phyloP scores from a whole-genome alignment of 2,797 vertebrate species.

The Aselliscus stoliczkanus region DNA sequence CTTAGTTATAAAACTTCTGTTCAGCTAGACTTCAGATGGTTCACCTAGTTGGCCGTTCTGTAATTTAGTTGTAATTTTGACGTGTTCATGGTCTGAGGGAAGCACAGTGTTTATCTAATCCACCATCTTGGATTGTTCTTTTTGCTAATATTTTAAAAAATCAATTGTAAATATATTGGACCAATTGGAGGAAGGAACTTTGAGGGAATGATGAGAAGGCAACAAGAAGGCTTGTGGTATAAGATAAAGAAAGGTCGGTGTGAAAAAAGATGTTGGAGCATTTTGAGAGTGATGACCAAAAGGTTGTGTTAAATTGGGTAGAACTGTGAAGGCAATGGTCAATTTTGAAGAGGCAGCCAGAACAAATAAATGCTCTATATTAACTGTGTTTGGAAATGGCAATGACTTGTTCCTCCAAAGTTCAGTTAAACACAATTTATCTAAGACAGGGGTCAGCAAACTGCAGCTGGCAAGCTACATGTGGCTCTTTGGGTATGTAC shows the following conservation, averaged over 20 bases:
- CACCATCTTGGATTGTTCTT: too few species aligned
- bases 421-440: neutral
- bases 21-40: too few species aligned
- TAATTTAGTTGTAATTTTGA: too few species aligned
- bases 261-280: accelerated
- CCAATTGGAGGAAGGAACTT: neutral
- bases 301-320: neutral
- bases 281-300: neutral
- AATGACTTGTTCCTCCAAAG: neutral
- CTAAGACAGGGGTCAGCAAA: neutral
- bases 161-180: neutral
- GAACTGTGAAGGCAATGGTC: neutral
- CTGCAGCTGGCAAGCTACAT: too few species aligned
- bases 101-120: too few species aligned
- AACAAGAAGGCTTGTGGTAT: too few species aligned
- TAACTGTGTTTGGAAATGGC: neutral
- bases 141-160: too few species aligned
- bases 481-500: too few species aligned
- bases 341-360: neutral
- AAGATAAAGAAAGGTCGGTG: too few species aligned
- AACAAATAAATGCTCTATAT: neutral
- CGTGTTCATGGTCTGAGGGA: too few species aligned
- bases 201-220: neutral
- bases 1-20: too few species aligned
- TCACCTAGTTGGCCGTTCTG: too few species aligned